Conservation (phyloP, 2,888 invertebrate genomes). For the Thymelicus acteon region DNA sequence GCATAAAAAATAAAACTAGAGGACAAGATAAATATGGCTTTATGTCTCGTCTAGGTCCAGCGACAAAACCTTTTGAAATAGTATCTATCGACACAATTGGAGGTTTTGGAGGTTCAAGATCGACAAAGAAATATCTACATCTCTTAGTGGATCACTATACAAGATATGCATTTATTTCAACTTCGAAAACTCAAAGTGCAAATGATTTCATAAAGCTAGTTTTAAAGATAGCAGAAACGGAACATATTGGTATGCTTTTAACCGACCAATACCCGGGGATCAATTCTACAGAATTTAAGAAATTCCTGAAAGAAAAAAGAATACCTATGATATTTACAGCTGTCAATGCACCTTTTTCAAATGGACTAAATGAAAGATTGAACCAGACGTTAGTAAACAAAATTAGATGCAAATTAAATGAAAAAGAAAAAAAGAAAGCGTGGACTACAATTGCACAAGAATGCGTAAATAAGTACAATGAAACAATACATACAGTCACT, state of each 20-base stretch:
- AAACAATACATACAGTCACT: no score
- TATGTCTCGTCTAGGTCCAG: no score
- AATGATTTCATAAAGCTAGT: conserved; percentile 41
- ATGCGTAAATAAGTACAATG: no score
- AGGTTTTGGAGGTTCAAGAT: conserved; percentile 39
- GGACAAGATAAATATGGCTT: no score
- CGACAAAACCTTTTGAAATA: no score
- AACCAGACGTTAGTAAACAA: conserved; percentile 51
- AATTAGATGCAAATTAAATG: conserved; percentile 50
- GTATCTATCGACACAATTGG: conserved; percentile 36
- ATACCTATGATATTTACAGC: conserved; percentile 51
- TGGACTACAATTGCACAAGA: no score
- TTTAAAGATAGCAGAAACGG: background rate
- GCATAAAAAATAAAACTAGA: no score
- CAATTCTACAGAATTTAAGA: conserved; percentile 40
- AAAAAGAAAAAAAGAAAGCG: conserved; percentile 40
- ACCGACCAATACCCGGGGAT: conserved; percentile 39
- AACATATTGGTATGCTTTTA: conserved; percentile 30
- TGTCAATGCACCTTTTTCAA: conserved; percentile 47
- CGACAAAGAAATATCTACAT: conserved; percentile 42
- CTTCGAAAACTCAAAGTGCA: conserved; percentile 39
- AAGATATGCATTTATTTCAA: conserved; percentile 26
- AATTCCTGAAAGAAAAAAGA: conserved; percentile 33
- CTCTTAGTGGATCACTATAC: conserved; percentile 19
- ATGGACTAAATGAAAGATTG: conserved; percentile 48